Evolutionary conservation across 92 coral and sea anemone species (phyloP).

Genomic region (Blastomussa wellsi): DNA sequence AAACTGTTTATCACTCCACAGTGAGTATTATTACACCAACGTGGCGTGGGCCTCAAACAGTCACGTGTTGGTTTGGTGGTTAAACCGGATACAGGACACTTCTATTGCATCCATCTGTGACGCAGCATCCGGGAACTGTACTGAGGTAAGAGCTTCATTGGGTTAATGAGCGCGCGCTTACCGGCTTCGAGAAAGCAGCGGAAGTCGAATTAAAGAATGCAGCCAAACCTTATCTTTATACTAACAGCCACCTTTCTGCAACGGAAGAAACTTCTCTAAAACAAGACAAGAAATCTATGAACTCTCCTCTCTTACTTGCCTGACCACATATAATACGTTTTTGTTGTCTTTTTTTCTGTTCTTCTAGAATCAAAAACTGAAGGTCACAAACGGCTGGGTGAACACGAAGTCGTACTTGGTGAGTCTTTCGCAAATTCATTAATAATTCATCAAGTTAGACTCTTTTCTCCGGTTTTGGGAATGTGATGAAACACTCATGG

Average conservation of each 20-base stretch:
- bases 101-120: constrained; percentile 59
- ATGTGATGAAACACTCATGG: too few species aligned
- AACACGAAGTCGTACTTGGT: constrained; percentile 58
- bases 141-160: constrained; percentile 45
- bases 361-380: constrained; percentile 56
- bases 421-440: too few species aligned
- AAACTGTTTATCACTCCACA: constrained; percentile 10
- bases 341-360: not conserved
- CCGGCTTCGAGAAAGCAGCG: not conserved
- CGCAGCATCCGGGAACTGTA: constrained; percentile 49
- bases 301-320: not conserved
- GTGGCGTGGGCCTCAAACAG: constrained; percentile 78
- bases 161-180: not conserved
- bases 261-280: not conserved
- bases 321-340: not conserved
- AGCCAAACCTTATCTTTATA: not conserved
- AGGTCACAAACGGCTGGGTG: constrained; percentile 80
- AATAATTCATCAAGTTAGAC: too few species aligned
- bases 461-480: too few species aligned
- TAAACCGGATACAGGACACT: constrained; percentile 74
- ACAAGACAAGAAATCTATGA: too few species aligned
- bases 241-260: not conserved
- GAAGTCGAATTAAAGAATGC: not conserved
- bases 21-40: constrained; percentile 75
- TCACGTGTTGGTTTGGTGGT: constrained; percentile 76